These are phyloP conservation scores for Sturmia bella DNA, from an alignment of 2,888 invertebrate genomes.

Conservation along the genomic window DNA sequence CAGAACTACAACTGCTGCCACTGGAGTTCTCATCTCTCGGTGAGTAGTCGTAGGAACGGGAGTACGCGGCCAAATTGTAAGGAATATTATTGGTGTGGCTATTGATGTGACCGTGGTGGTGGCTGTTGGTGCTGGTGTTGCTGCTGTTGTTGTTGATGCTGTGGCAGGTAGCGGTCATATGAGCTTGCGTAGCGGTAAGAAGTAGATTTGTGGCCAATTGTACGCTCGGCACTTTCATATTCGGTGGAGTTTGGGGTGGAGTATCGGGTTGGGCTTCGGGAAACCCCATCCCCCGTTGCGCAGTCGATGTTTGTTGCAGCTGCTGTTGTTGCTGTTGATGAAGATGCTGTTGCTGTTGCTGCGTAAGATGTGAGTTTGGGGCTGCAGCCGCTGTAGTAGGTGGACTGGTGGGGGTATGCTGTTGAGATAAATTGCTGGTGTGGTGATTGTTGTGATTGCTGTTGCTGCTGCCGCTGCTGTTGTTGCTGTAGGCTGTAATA, in stretches of 20 bases:
- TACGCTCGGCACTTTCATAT: constrained; percentile 93
- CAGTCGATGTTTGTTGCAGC: constrained; percentile 72
- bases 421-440: constrained; percentile 74
- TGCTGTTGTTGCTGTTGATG: constrained; percentile 75
- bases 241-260: constrained; percentile 96
- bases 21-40: constrained; percentile 76
- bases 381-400: constrained; percentile 73
- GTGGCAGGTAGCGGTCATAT: constrained; percentile 83
- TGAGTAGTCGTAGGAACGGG: constrained; percentile 77
- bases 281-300: constrained; percentile 86
- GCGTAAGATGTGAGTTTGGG: constrained; percentile 69
- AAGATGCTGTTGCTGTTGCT: constrained; percentile 65
- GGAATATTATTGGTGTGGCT: constrained; percentile 47
- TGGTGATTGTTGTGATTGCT: constrained; percentile 75
- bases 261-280: constrained; percentile 94
- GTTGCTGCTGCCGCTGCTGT: constrained; percentile 68
- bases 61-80: constrained; percentile 68
- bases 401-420: constrained; percentile 75
- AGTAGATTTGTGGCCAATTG: constrained; percentile 86
- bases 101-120: constrained; percentile 7
- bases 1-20: constrained; percentile 74
- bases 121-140: constrained; percentile 38
- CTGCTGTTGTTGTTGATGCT: constrained; percentile 77
- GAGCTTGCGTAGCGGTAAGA: constrained; percentile 85
- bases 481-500: constrained; percentile 75